These are phyloP conservation scores for Dioctria linearis DNA, from an alignment of 2,888 invertebrate genomes.

Conservation along the genomic window DNA sequence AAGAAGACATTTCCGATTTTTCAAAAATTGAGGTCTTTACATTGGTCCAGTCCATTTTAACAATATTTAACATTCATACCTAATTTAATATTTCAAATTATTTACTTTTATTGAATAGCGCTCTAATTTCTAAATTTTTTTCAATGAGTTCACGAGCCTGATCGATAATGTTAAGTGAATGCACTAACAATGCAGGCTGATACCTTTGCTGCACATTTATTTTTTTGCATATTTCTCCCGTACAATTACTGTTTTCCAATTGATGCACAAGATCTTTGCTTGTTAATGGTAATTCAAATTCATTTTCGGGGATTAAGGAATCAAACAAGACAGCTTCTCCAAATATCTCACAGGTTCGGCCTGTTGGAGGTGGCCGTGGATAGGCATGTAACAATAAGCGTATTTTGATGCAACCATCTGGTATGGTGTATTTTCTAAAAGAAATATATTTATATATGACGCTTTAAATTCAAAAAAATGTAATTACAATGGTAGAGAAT, in stretches of 20 bases:
- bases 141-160: constrained; percentile 50
- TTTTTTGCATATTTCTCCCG: not conserved
- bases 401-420: constrained; percentile 37
- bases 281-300: constrained; percentile 10
- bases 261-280: not conserved
- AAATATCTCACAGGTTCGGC: constrained; percentile 43
- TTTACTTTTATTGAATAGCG: not conserved
- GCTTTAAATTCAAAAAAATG: not conserved
- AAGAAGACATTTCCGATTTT: too few relatives aligned
- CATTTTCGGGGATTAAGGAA: not conserved
- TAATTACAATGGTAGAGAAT: constrained; percentile 2
- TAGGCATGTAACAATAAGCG: constrained; percentile 24
- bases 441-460: not conserved
- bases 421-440: constrained; percentile 52
- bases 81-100: too few relatives aligned
- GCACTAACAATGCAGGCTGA: constrained; percentile 34
- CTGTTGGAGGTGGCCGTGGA: not conserved
- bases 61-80: too few relatives aligned
- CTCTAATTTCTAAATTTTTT: constrained; percentile 48
- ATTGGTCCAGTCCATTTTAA: too few relatives aligned
- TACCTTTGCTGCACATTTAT: constrained; percentile 28
- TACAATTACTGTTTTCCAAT: not conserved
- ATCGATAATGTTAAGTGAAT: constrained; percentile 35
- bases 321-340: constrained; percentile 52
- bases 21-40: too few relatives aligned